Evolutionary conservation across 2,797 vertebrate species (phyloP), one percentile per base, ranked within the genome.

Genomic region (Acridotheres tristis): DNA sequence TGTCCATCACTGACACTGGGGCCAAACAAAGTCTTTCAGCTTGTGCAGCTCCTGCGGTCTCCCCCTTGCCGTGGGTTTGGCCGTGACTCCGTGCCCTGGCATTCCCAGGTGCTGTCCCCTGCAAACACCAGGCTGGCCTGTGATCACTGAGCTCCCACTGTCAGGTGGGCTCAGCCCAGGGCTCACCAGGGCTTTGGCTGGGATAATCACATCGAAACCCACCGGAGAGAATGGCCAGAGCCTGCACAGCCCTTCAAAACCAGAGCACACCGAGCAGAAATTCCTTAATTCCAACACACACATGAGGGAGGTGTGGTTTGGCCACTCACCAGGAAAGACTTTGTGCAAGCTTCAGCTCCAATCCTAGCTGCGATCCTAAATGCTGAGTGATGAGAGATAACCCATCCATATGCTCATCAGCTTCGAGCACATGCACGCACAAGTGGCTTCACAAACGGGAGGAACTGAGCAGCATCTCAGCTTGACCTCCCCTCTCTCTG

Each of bases 241-340:
- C 69, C 65, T 30, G 74, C 72, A 13, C 65, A 40, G 85, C 13
- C 3, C 81, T 89, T 43, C 85, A 16, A 76, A 90, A 69, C 80
- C 59, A 0, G 57, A 67, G 85, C 32, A 15, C n/a, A 0, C 74
- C 0, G 72, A 79, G 92, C 93, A 57, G 84, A 62, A 93, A 88
- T 59, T 88, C 95, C 90, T 89, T 50, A 91, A 94, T 74, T 91
- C 79, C 91, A 94, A n/a, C 78, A 47, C 83, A 85, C 88, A 61
- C 80, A 71, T 5, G n/a, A 81, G 76, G 91, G 96, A 95, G 94
- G 94, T 92, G 95, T 95, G 94, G 93, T 96, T 95, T 96, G 95
- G 94, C 88, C 80, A 55, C 72, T 88, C 93, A 92, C 90, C 95
- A 97, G 88, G 72, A 92, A 80, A 89, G 78, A 88, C 91, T 94